These are phyloP conservation scores for Dufourea novaeangliae DNA, from an alignment of 1,140 invertebrate species.

Conservation along the genomic window DNA sequence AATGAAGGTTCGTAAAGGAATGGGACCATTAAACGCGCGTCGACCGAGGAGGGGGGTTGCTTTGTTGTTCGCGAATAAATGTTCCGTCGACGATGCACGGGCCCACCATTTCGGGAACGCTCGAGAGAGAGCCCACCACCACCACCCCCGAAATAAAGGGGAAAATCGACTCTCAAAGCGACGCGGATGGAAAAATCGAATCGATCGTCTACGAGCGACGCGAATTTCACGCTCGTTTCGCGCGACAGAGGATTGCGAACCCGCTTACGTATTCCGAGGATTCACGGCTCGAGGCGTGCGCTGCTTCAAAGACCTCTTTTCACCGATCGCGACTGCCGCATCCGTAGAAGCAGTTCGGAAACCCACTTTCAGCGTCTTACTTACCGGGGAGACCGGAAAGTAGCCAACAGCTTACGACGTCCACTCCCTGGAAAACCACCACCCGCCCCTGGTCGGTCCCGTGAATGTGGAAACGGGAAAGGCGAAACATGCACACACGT, in stretches of 20 bases:
- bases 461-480: conserved; percentile 16
- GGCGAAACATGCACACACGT: not conserved
- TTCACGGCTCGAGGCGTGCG: not conserved
- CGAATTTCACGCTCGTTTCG: conserved; percentile 3
- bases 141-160: too few species aligned
- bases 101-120: too few species aligned
- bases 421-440: not conserved
- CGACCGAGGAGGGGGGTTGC: conserved; percentile 4
- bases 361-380: conserved; percentile 18
- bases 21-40: not conserved
- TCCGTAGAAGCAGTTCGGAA: not conserved
- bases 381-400: conserved; percentile 6
- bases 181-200: not conserved
- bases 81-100: too few species aligned
- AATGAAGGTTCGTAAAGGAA: conserved; percentile 30
- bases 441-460: too few species aligned
- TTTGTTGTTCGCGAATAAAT: not conserved
- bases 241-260: too few species aligned
- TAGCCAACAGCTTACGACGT: conserved; percentile 20
- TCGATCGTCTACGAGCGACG: not conserved
- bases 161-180: not conserved
- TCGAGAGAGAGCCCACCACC: not conserved
- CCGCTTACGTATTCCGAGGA: conserved; percentile 3
- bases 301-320: not conserved
- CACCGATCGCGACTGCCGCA: not conserved